These are phyloP conservation scores for Proteles cristata DNA, from an alignment of 2,113 vertebrate genomes.

Conservation along the genomic window DNA sequence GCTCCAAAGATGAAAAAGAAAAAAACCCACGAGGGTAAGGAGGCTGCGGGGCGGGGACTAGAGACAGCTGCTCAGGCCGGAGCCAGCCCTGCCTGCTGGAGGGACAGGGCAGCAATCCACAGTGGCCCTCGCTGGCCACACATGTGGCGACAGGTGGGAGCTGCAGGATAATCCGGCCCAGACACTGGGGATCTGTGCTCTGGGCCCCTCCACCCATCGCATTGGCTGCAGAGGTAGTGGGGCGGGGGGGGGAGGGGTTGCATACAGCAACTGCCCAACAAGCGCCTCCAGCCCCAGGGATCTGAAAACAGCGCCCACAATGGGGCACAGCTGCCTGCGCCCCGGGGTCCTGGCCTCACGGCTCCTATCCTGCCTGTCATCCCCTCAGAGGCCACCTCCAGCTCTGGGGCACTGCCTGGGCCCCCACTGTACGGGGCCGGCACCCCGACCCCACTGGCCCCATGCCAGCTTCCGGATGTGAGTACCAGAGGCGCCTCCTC, in stretches of 20 bases:
- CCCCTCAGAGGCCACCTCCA: neutral
- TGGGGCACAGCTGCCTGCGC: neutral
- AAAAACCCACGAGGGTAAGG: neutral
- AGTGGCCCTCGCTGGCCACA: neutral
- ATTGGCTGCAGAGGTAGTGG: neutral
- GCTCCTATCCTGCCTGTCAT: too few relatives aligned
- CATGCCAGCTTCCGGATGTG: neutral
- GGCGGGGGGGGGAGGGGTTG: neutral
- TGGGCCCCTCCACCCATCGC: neutral
- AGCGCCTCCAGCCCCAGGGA: neutral
- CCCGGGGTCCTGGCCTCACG: neutral
- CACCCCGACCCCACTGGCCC: accelerated
- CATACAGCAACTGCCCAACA: neutral
- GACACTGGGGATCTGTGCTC: conserved; percentile 34
- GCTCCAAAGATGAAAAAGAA: neutral
- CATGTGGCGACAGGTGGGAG: conserved; percentile 55
- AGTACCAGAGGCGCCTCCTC: too few relatives aligned
- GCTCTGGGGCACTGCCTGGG: neutral
- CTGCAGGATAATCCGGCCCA: conserved; percentile 29
- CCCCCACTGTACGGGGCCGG: accelerated
- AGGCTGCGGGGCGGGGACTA: neutral
- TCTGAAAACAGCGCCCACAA: neutral
- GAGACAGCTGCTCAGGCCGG: conserved; percentile 55
- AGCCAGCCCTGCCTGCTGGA: neutral
- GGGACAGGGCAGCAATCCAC: neutral